Conservation (phyloP, 2,797 vertebrate species). For the Bovichtus diacanthus region DNA sequence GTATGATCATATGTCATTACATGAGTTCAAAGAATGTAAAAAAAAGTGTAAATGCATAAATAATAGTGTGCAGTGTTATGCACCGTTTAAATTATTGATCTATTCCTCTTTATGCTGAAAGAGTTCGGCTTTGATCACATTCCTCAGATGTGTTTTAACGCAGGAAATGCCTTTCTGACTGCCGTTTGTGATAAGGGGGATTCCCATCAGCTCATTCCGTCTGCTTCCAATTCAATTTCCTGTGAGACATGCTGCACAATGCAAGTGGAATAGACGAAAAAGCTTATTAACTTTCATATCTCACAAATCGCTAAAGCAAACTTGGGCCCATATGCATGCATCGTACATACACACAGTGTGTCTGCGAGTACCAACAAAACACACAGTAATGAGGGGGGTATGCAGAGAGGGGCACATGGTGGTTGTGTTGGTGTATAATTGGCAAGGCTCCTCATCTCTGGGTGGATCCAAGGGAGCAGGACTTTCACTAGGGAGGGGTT, state of each 20-base stretch:
- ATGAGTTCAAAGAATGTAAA: neutral
- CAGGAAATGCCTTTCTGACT: constrained; percentile 58
- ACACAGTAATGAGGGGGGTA: constrained; percentile 36
- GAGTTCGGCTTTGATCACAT: constrained; percentile 31
- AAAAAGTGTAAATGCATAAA: neutral
- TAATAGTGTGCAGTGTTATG: neutral
- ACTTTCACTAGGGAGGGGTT: constrained; percentile 64
- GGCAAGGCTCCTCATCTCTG: constrained; percentile 63
- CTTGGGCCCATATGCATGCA: neutral
- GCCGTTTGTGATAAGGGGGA: constrained; percentile 54
- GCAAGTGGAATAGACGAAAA: constrained; percentile 40
- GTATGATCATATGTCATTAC: neutral
- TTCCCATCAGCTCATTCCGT: constrained; percentile 58
- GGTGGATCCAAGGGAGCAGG: constrained; percentile 68
- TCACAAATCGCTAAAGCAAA: constrained; percentile 24
- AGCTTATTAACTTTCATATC: constrained; percentile 35
- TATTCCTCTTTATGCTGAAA: constrained; percentile 1
- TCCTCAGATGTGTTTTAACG: constrained; percentile 20
- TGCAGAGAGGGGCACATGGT: constrained; percentile 8
- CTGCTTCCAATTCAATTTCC: constrained; percentile 56
- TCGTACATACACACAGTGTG: too few relatives aligned
- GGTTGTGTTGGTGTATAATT: constrained; percentile 70
- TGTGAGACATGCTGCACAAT: constrained; percentile 51
- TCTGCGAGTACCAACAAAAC: neutral
- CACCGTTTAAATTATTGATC: neutral